Percentiles rank a stretch among this genome's conserved stretches.
phyloP scores from a whole-genome alignment of 2,797 vertebrate genomes.

The Smutsia temminckii region DNA sequence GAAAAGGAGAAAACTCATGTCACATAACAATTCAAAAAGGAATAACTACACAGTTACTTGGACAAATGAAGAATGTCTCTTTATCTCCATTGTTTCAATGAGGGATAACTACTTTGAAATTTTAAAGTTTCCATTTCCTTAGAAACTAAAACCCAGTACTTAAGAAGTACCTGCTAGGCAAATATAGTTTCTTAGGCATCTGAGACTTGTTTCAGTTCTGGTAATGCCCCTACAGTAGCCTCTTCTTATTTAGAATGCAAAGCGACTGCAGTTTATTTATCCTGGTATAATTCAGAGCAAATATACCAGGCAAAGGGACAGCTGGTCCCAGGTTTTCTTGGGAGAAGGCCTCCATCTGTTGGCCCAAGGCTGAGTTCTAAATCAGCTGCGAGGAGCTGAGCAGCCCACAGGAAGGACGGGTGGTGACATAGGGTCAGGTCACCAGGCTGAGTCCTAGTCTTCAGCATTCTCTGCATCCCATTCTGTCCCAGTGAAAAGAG shows the following conservation, averaged over 20 bases:
- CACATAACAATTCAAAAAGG: not conserved
- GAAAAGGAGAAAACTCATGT: not conserved
- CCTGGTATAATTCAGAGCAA: not conserved
- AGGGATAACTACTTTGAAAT: not conserved
- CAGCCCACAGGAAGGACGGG: not conserved
- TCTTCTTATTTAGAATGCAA: not conserved
- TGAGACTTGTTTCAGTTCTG: conserved; percentile 2
- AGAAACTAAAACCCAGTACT: not conserved
- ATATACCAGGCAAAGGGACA: not conserved
- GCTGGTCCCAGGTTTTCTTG: accelerated
- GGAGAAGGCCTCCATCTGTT: not conserved
- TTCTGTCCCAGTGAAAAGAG: not conserved
- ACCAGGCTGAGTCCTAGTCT: accelerated
- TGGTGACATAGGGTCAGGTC: not conserved
- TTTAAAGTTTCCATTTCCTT: not conserved
- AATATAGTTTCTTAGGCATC: not conserved
- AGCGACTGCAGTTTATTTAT: not conserved
- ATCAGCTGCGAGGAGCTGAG: not conserved
- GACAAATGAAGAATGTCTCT: not conserved
- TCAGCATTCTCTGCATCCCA: not conserved
- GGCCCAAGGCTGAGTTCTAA: conserved; percentile 16
- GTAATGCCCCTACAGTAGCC: not conserved
- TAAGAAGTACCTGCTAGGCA: not conserved
- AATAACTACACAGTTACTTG: not conserved
- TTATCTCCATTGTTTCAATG: not conserved